phyloP scores from a whole-genome alignment of 2,797 vertebrate species.

The Lophotriccus pileatus region DNA sequence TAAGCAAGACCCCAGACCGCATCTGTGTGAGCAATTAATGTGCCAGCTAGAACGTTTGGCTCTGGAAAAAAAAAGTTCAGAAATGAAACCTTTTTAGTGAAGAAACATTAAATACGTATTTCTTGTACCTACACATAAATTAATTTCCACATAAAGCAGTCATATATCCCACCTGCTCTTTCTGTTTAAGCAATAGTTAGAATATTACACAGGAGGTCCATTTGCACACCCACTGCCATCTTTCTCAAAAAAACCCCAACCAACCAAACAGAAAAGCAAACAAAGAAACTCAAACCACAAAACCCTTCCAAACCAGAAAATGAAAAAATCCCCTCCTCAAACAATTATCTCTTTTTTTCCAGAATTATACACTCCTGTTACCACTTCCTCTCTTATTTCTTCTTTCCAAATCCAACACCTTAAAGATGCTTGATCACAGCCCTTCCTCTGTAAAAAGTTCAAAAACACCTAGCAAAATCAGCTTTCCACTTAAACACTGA shows the following conservation, averaged over 20 bases:
- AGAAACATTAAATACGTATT: neutral
- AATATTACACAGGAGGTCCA: neutral
- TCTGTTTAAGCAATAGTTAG: neutral
- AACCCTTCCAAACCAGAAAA: neutral
- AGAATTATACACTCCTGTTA: neutral
- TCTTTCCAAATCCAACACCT: neutral
- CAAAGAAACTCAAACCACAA: neutral
- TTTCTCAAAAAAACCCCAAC: neutral
- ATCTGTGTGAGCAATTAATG: slow-evolving; percentile 90
- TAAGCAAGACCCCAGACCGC: slow-evolving; percentile 96
- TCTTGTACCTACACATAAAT: neutral
- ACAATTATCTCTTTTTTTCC: neutral
- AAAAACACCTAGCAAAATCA: no score
- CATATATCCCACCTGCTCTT: neutral
- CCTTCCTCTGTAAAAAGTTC: no score
- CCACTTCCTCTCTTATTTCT: neutral
- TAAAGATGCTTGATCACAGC: neutral
- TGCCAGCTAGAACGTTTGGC: slow-evolving; percentile 90
- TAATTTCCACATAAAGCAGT: neutral
- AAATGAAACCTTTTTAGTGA: neutral
- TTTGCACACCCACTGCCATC: neutral
- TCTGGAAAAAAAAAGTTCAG: slow-evolving; percentile 77
- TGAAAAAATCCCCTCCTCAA: neutral
- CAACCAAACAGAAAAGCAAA: neutral
- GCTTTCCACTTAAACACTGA: no score